Base-by-base conservation (phyloP, 2,888 invertebrate species). In the Caenorhabditis sinica region DNA sequence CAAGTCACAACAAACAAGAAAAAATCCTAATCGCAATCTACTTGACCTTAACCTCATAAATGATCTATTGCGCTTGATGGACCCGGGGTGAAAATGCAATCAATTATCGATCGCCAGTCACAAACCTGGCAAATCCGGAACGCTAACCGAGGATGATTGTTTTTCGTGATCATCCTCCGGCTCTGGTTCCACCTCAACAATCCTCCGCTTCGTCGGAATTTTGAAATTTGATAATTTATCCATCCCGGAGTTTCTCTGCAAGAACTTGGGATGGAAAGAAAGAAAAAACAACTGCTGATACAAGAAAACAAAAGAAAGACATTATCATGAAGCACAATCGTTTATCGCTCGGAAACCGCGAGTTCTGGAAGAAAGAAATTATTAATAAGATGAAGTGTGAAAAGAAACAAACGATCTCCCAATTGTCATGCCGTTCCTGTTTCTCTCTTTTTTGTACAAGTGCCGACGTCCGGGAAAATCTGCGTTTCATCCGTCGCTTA, bases 201-300 rank as follows among this genome's bases (percentile, higher is more conserved):
- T 1, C 23, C 28, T 43, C 4, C 63, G 63, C 51, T 63, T 69
- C 45, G 71, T 79, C 6, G 77, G 77, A 33, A 79, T 79, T 23
- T 43, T 49, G 30, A 79, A 79, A 0, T 5, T n/a, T 36, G 13
- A 8, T 8, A 40, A 51, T 33, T 61, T 56, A 15, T 75, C 66
- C 75, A 75, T 75, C 53, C 43, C 66, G 40, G 66, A 56, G 43
- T 20, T 30, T 30, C n/a, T n/a, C 75, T 75, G 75, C 40, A 75
- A 75, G 15, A 61, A 23, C 0, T 11, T 23, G 4, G 30, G 68
- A 49, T 66, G 20, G 25, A 63, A 23, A 43, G 5, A 56, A 28
- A 28, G n/a, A 36, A 8, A 53, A 17, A 28, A 20, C 23, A 40
- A 56, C 23, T 36, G 6, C 23, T 15, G 30, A 60, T 28, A n/a